Base-by-base conservation (phyloP, 2,113 vertebrate species). In the Xenus cinereus region DNA sequence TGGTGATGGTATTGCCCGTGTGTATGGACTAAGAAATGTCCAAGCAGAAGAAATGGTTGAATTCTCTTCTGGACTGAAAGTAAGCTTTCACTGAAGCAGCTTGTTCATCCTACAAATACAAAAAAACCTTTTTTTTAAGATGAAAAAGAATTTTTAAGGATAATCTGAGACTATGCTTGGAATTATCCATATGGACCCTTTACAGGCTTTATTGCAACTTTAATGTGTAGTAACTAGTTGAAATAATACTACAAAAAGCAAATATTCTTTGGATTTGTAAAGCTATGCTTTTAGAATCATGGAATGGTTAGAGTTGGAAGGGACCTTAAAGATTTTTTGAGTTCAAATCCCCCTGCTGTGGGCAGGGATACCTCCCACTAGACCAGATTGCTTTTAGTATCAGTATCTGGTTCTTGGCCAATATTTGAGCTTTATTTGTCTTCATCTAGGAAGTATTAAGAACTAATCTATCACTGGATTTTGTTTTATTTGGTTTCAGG, bases 1-100 rank as follows among this genome's bases (percentile, higher is more conserved):
- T 26, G 99, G 99, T 83, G 99, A 99, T 7, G 99, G 99, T 96
- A 99, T 99, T 90, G 99, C 99, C 95, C 98, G 99, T 79, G 99
- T 99, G 6, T 99, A 99, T 0, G 99, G 99, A 4, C 98, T 99
- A 32, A 99, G 99, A 87, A 99, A 99, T 87, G 99, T 99, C 84
- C 99, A 99, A 96, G 99, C 99, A 37, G 99, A 99, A 93, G 99
- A 99, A 98, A 99, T 99, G 99, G 99, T 99, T 96, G 99, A 99
- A 27, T 99, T 99, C 97, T 99, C 99, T 45, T 99, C 99, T 82
- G 99, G 99, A 12, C 97, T 99, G 72, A 99, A 99, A 98, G 99
- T 99, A 94, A 89, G n/a, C 75, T 73, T 33, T 21, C 46, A 17
- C 8, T 79, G 9, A 17, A 74, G n/a, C 15, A 10, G 22, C 23